Evolutionary conservation across 30 jellyfish, hydroid and myxozoan species (phyloP), one percentile per base, ranked within the genome.

Genomic region (Nemopilema nomurai): DNA sequence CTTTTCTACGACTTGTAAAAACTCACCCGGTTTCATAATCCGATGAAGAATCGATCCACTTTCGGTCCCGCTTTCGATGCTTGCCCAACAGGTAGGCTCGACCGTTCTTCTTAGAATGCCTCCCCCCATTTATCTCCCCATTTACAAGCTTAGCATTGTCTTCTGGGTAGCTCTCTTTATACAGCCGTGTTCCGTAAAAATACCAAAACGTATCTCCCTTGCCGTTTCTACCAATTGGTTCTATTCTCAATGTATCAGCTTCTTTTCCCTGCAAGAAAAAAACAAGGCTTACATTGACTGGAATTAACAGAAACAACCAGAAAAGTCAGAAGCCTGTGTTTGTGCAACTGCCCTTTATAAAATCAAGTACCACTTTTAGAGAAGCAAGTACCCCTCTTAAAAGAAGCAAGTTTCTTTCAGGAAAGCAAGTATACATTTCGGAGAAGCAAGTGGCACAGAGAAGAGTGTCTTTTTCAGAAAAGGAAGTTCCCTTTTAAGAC

Each of bases 141-240:
- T 85, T 85, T 4, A 50, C n/a, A 18, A 66, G 29, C 17, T 27
- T 7, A 23, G 33, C 1, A 1, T 68, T 82, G 3, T 72, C 76
- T 26, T 71, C 90, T 0, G 22, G 19, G 0, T 27, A 69, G 19
- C 67, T 62, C 68, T 93, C 98, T 77, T 84, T 84, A 73, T 93
- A 93, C 65, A 93, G 74, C 31, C 98, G 51, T 51, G 97, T 89
- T 53, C 98, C 98, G 69, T 89, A 86, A 71, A 93, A 93, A 51
- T 93, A 93, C 98, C 98, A 93, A 84, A 89, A 93, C 19, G 65
- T 62, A 64, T 76, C 83, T 18, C 98, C 98, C 16, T 93, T 85
- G 19, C 82, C 21, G 85, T 89, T 93, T 4, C 70, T 28, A 16
- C 98, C 98, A 64, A 93, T 73, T n/a, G 98, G 97, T 28, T 65